Base-by-base conservation (phyloP, 2,797 vertebrate species). In the Alca torda region DNA sequence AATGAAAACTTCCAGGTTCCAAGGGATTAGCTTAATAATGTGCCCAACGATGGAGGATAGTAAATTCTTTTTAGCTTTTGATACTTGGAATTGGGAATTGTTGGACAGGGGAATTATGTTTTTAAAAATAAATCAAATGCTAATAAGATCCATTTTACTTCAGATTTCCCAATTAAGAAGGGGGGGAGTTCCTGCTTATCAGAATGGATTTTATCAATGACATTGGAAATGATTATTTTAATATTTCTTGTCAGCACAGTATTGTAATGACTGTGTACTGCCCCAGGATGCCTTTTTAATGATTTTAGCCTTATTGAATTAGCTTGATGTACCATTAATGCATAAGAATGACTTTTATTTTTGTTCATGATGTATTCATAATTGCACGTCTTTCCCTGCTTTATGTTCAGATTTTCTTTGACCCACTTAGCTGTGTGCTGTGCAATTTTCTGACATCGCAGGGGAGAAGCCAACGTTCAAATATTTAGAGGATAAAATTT, bases 271-370 rank as follows among this genome's bases (percentile, higher is more conserved):
- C 93, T 93, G 77, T 23, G 81, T 86, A 95, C 90, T 97, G 98
- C 98, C 98, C 96, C 97, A 94, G 98, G 98, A 97, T 97, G 90
- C 97, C 82, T 96, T 95, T 75, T 90, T 97, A 97, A 98, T 94
- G 96, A 93, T 97, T 97, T 92, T 90, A 93, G 96, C 97, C 97
- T 97, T 96, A 97, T 96, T 96, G 95, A 98, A 97, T 98, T 98
- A 98, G 97, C 93, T 92, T 94, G 96, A 97, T 96, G 97, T 97
- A 96, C 97, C 97, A 89, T 98, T 97, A 97, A 92, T 96, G 98
- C 97, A 91, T 96, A 92, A 97, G 93, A 95, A 95, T 96, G 95
- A 94, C 97, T 97, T 96, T 98, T 98, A 98, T 98, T 98, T 98
- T 96, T 97, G 96, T 97, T 98, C 97, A 96, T 35, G 14, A 91